Evolutionary conservation across 2,888 invertebrate genomes (phyloP).

Genomic region (Agelastica alni): DNA sequence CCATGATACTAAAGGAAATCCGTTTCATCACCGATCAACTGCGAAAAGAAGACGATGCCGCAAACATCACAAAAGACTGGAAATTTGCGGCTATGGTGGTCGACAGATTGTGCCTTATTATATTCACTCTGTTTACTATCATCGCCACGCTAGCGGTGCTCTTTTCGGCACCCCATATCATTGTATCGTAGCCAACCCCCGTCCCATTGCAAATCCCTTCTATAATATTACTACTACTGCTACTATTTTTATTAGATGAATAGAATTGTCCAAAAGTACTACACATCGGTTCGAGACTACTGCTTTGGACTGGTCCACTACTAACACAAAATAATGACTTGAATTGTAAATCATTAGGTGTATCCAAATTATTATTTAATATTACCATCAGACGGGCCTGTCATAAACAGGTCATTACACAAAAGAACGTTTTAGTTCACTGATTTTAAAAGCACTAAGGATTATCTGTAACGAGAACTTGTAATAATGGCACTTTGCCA

Average conservation of each 20-base stretch:
- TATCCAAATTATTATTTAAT: too few relatives aligned
- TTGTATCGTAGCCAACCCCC: constrained; percentile 74
- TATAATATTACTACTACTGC: constrained; percentile 15
- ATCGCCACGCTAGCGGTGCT: constrained; percentile 96
- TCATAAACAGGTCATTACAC: too few relatives aligned
- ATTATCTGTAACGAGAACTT: too few relatives aligned
- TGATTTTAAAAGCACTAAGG: too few relatives aligned
- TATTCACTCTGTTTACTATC: constrained; percentile 98
- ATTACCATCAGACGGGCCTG: too few relatives aligned
- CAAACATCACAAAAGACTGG: constrained; percentile 97
- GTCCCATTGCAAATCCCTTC: constrained; percentile 18
- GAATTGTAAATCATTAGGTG: too few relatives aligned
- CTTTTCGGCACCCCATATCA: constrained; percentile 94
- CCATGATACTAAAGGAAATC: constrained; percentile 92
- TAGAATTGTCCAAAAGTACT: constrained; percentile 10
- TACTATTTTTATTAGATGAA: constrained; percentile 15
- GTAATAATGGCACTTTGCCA: too few relatives aligned
- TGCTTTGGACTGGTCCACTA: not conserved
- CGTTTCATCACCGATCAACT: constrained; percentile 92
- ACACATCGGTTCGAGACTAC: constrained; percentile 11
- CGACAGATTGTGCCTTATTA: constrained; percentile 99
- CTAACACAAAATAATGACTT: too few relatives aligned
- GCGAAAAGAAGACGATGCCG: constrained; percentile 92
- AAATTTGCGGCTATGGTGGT: constrained; percentile 99
- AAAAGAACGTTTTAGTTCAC: too few relatives aligned